Conservation (phyloP, 2,113 vertebrate genomes). For the Neofelis nebulosa region DNA sequence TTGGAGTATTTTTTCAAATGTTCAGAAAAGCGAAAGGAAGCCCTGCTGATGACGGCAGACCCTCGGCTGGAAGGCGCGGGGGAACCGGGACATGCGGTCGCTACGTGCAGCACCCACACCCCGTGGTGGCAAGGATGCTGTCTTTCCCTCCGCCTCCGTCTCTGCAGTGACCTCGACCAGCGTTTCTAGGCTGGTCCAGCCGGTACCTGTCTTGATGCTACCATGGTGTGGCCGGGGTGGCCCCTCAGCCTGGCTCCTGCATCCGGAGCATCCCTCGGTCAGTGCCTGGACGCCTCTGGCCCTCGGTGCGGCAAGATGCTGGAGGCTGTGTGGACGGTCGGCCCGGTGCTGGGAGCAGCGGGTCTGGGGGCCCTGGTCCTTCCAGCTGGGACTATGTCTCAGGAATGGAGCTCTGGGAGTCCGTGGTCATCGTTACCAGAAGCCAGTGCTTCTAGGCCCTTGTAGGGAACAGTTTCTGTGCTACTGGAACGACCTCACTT, state of each 20-base stretch:
- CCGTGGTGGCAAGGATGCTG: rapidly evolving
- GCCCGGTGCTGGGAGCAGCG: no score
- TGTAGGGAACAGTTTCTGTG: rapidly evolving
- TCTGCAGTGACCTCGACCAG: rapidly evolving
- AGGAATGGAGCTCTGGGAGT: background rate
- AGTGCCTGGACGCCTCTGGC: background rate
- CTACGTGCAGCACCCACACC: rapidly evolving
- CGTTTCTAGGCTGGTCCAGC: background rate
- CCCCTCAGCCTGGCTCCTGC: background rate
- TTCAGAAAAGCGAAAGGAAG: background rate
- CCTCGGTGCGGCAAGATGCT: background rate
- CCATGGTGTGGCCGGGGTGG: background rate
- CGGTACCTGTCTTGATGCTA: background rate
- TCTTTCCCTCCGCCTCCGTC: background rate
- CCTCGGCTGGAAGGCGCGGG: background rate
- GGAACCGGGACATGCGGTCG: rapidly evolving
- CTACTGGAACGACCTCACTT: background rate
- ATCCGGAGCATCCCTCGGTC: rapidly evolving
- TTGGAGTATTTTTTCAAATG: background rate
- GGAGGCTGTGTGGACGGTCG: rapidly evolving
- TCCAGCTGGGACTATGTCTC: rapidly evolving
- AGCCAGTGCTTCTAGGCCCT: rapidly evolving
- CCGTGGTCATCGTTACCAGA: rapidly evolving
- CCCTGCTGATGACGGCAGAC: rapidly evolving
- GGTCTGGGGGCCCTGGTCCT: background rate